phyloP scores from a whole-genome alignment of 2,888 invertebrate genomes.

The Tenodera sinensis region DNA sequence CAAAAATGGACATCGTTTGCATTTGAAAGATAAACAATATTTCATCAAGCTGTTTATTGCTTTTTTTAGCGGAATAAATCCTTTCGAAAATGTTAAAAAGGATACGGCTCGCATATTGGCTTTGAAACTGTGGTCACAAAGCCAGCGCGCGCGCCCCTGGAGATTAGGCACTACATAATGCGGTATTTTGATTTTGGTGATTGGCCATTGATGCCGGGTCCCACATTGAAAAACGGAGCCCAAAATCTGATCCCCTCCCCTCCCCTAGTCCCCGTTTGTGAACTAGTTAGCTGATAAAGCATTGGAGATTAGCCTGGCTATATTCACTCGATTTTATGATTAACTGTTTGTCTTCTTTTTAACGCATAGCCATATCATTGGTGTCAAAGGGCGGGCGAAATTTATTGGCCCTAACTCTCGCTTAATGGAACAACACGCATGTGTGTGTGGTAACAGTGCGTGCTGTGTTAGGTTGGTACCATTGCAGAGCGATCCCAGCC shows the following conservation, averaged over 20 bases:
- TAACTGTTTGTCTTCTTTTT: conserved; percentile 9
- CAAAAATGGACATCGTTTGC: not conserved
- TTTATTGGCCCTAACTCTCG: not conserved
- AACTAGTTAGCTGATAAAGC: not conserved
- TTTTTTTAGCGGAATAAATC: not conserved
- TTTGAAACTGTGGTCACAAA: not conserved
- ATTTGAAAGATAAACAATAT: not conserved
- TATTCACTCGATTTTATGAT: not conserved
- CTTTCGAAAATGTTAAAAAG: not conserved
- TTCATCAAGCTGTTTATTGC: not conserved
- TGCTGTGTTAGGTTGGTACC: too few species aligned
- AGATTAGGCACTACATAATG: not conserved
- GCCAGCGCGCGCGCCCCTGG: not conserved
- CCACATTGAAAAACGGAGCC: not conserved
- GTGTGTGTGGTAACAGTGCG: too few species aligned
- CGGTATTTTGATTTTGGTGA: not conserved
- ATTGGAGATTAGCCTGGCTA: not conserved
- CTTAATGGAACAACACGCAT: not conserved
- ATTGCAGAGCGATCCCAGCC: too few species aligned
- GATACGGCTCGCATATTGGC: not conserved
- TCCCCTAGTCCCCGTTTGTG: not conserved
- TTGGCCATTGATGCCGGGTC: not conserved
- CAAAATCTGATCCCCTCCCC: not conserved
- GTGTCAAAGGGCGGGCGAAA: not conserved
- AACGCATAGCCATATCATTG: not conserved